Evolutionary conservation across 2,113 vertebrate genomes (phyloP), one percentile per base, ranked within the genome.

Genomic region (Hemichromis elongatus): DNA sequence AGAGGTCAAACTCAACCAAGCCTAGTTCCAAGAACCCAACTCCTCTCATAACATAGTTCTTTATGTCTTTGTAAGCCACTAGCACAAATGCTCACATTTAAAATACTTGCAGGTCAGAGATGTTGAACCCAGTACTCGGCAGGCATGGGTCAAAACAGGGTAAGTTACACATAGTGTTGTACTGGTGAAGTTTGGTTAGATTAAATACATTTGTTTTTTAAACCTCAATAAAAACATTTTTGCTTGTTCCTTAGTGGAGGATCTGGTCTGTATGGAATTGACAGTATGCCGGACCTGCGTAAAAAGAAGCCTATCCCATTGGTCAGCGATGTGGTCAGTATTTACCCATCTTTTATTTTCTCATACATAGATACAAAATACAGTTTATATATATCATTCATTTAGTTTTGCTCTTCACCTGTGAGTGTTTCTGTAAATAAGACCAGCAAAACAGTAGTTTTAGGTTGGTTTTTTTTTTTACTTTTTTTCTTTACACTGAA

Each of bases 231-330:
- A 21, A 66, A 66, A 66, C 12, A 54, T 0, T 86, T 80, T 56
- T 54, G 84, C 24, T 90, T 45, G 21, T 85, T 85, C 12, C 13
- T 5, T 78, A 99, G 98, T 92, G 96, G 97, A 54, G 97, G 96
- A 19, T 97, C 97, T 80, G 98, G 98, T 37, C 96, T 99, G 83
- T 99, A 98, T 93, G 99, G 99, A 86, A 99, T 99, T 2, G 99
- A 99, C 90, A 99, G 99, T 93, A 99, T 99, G 99, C 99, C 99
- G 0, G 98, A 99, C 91, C 95, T 99, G 42, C 98, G 98, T 55
- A 99, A 98, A 94, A 99, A 97, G 96, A 99, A 98, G 90, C 97
- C 98, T 5, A 95, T 99, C 82, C 96, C 98, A 2, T 96, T 99
- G 93, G 98, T 99, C 95, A 99, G 99, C 92, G 98, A 99, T 85